Evolutionary conservation across 1,140 invertebrate genomes (phyloP), one percentile per base, ranked within the genome.

Genomic region (Cataglyphis hispanica): DNA sequence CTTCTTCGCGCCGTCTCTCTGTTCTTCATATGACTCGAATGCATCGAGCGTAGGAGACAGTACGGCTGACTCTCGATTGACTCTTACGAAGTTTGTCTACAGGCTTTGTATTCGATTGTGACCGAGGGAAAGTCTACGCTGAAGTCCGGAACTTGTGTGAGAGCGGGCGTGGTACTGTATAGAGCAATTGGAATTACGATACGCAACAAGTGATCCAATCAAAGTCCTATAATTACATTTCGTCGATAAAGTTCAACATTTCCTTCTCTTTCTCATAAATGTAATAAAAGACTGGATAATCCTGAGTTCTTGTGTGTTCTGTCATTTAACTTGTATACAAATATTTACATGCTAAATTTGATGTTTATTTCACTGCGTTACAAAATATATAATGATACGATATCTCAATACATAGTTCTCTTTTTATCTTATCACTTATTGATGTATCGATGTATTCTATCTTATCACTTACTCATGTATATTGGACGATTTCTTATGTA

Each of bases 171-270:
- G 40, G 27, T 31, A 75, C 25, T 10, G 2, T 60, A 6, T 53
- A 25, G 16, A 63, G 31, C 10, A 22, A 25, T 66, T 40, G 1
- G 40, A 66, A 66, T 78, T 22, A 40, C 75, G 25, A 66, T 66
- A 78, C 60, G n/a, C 40, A 77, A 77, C 60, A 50, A 66, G 43
- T 19, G 27, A 66, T n/a, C 34, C 53, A 75, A 60, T 63, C 34
- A 16, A 43, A 16, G 27, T 31, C 60, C 13, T 19, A n/a, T 34
- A 66, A 78, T 78, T 78, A 50, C 75, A 66, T 22, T 22, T 43
- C 22, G 22, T 19, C 22, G 3, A 66, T 19, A 2, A 50, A 77
- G n/a, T 25, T 37, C 31, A 3, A 50, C 1, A 66, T 16, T 78
- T 66, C 60, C 16, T 37, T 64, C 13, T 13, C 10, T 40, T 40